These are phyloP conservation scores for Eulemur rufifrons DNA, from an alignment of 2,113 vertebrate genomes.

Conservation along the genomic window DNA sequence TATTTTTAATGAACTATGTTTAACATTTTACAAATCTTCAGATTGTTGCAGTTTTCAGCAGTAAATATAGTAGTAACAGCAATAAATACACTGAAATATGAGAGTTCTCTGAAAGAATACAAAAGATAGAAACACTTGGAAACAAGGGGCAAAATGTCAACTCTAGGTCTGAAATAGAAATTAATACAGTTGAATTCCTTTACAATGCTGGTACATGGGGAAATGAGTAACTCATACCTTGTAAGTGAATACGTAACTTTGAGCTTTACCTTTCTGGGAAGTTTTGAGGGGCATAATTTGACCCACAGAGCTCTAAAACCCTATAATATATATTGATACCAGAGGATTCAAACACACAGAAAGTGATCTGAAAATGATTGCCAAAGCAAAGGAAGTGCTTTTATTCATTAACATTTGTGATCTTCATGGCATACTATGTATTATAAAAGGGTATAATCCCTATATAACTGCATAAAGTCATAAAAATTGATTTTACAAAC, in stretches of 20 bases:
- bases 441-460: conserved; percentile 66
- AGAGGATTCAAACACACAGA: conserved; percentile 32
- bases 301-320: conserved; percentile 30
- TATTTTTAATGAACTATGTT: conserved; percentile 80
- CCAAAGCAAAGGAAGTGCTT: conserved; percentile 57
- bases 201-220: neutral
- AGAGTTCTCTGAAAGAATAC: conserved; percentile 80
- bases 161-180: conserved; percentile 61
- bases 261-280: conserved; percentile 28
- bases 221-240: neutral
- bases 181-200: conserved; percentile 19
- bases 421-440: conserved; percentile 14
- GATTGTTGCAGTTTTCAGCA: conserved; percentile 77
- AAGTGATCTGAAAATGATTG: conserved; percentile 50
- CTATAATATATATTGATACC: neutral
- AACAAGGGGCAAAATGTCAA: conserved; percentile 67
- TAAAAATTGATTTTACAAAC: conserved; percentile 79
- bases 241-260: neutral
- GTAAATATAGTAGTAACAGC: conserved; percentile 78
- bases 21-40: conserved; percentile 83
- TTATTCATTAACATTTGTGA: conserved; percentile 33
- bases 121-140: conserved; percentile 82
- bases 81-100: conserved; percentile 80
- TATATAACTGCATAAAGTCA: conserved; percentile 52
- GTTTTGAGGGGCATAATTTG: conserved; percentile 22